phyloP scores from a whole-genome alignment of 2,888 invertebrate genomes.

The Caenorhabditis angaria region DNA sequence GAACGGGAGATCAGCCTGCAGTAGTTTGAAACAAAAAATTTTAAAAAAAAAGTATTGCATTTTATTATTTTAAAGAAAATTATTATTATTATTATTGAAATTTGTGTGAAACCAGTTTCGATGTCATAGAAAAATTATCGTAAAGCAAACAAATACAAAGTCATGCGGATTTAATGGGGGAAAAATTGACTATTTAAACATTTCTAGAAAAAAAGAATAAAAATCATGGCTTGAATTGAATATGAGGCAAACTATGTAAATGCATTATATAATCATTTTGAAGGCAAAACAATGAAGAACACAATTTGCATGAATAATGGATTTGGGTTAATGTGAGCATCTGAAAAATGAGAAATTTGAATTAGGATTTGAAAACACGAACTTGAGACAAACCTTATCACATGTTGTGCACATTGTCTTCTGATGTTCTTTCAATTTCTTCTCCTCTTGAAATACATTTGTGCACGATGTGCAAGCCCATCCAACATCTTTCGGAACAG shows the following conservation, averaged over 20 bases:
- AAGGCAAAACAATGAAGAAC: slow-evolving; percentile 58
- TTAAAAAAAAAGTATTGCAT: slow-evolving; percentile 1
- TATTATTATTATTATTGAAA: slow-evolving; percentile 8
- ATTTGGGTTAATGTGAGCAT: slow-evolving; percentile 65
- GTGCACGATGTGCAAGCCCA: slow-evolving; percentile 71
- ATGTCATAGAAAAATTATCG: slow-evolving; percentile 5
- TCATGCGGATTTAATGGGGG: background rate
- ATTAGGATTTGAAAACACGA: background rate
- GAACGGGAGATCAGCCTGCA: slow-evolving; percentile 13
- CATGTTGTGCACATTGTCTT: slow-evolving; percentile 18
- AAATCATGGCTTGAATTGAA: slow-evolving; percentile 8
- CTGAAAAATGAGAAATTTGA: slow-evolving; percentile 29
- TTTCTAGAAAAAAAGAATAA: background rate
- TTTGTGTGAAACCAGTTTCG: background rate
- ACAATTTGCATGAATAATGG: slow-evolving; percentile 67
- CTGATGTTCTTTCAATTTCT: slow-evolving; percentile 66
- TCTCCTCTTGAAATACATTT: slow-evolving; percentile 70
- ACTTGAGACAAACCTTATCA: slow-evolving; percentile 12
- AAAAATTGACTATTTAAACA: slow-evolving; percentile 8
- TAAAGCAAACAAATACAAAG: background rate
- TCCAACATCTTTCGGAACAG: slow-evolving; percentile 62
- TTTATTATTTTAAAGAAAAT: too few species aligned
- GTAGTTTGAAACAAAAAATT: slow-evolving; percentile 10
- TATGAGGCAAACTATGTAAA: slow-evolving; percentile 11
- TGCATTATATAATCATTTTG: slow-evolving; percentile 56